phyloP scores from a whole-genome alignment of 1,140 invertebrate genomes.

The Atta cephalotes region DNA sequence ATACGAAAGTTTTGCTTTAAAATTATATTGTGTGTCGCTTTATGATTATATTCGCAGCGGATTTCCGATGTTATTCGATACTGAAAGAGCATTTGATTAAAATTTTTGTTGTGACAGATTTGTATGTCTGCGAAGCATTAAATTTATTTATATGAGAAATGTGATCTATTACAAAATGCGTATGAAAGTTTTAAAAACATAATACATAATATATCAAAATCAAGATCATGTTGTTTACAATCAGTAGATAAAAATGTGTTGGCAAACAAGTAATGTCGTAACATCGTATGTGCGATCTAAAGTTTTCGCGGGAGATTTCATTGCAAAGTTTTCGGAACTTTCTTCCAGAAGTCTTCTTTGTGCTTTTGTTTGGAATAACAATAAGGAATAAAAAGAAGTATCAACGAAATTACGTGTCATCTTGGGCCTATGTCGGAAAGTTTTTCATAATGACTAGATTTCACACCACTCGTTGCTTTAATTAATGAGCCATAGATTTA shows the following conservation, averaged over 20 bases:
- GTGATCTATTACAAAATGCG: not conserved
- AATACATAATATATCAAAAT: not conserved
- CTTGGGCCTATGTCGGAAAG: not conserved
- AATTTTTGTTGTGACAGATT: conserved; percentile 12
- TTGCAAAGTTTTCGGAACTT: conserved; percentile 34
- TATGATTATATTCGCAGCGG: not conserved
- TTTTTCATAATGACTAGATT: conserved; percentile 6
- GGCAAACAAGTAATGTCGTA: conserved; percentile 24
- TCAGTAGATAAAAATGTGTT: conserved; percentile 6
- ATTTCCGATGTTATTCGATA: conserved; percentile 12
- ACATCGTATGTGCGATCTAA: not conserved
- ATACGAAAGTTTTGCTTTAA: conserved; percentile 25
- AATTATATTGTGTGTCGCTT: conserved; percentile 13
- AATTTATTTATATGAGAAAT: not conserved
- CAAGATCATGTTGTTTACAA: conserved; percentile 4
- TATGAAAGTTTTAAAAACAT: not conserved
- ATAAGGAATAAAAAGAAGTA: not conserved
- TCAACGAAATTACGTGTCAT: not conserved
- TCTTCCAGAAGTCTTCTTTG: not conserved
- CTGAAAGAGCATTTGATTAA: not conserved
- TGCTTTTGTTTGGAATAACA: not conserved
- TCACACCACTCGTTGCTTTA: conserved; percentile 19
- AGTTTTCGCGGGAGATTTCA: not conserved
- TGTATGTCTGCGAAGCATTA: not conserved
- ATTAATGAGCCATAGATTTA: conserved; percentile 40